A percentile compares a stretch with the other conserved stretches of the same genome.
These are phyloP conservation scores for Caenorhabditis inopinata DNA, from an alignment of 1,140 invertebrate genomes.

Conservation along the genomic window DNA sequence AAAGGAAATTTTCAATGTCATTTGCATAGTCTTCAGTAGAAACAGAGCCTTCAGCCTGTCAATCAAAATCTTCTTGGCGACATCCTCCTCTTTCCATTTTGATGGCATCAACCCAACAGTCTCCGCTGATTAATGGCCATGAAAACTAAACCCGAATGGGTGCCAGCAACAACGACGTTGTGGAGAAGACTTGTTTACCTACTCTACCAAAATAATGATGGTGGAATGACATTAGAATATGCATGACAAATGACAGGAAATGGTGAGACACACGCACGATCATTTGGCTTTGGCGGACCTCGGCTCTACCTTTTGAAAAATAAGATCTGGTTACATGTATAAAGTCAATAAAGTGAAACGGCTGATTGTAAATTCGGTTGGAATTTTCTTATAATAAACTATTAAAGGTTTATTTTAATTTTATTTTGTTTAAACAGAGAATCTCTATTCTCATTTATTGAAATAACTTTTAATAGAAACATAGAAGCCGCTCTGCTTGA, in stretches of 20 bases:
- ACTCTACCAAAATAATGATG: neutral
- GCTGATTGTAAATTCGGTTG: too few species aligned
- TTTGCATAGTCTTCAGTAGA: neutral
- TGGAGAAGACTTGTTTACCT: neutral
- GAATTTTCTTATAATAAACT: too few species aligned
- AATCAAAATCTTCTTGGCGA: neutral
- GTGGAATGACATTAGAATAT: neutral
- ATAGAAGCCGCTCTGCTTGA: too few species aligned
- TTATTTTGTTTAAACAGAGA: too few species aligned
- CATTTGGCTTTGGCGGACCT: neutral
- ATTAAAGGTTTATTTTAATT: too few species aligned
- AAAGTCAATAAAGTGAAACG: too few species aligned
- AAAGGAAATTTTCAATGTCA: neutral
- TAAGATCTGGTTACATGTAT: too few species aligned
- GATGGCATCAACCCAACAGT: neutral
- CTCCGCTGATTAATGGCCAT: neutral
- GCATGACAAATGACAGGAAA: conserved; percentile 23
- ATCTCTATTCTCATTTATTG: too few species aligned
- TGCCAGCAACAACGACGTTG: neutral
- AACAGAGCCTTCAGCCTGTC: conserved; percentile 8
- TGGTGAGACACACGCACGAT: too few species aligned
- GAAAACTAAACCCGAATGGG: neutral
- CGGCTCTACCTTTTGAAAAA: neutral
- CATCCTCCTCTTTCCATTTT: neutral
- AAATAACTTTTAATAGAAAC: too few species aligned